Evolutionary conservation across 2,888 invertebrate genomes (phyloP).

Genomic region (Bhutanitis thaidina): DNA sequence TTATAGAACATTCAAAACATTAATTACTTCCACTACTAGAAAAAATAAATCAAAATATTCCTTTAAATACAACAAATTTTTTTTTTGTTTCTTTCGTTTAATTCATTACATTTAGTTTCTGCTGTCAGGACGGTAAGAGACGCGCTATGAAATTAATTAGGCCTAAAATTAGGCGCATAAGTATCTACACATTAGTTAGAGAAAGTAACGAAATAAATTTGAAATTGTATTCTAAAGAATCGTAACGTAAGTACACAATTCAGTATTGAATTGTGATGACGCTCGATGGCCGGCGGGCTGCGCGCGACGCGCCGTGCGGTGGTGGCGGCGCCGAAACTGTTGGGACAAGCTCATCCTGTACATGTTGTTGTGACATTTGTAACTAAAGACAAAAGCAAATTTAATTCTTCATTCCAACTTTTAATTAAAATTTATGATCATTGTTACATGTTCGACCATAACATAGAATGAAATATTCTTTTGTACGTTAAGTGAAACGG

Average conservation of each 20-base stretch:
- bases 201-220: not conserved
- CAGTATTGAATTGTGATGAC: not conserved
- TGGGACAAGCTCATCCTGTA: not conserved
- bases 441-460: too few species aligned
- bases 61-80: too few species aligned
- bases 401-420: too few species aligned
- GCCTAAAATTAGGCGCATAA: conserved; percentile 5
- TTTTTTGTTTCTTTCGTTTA: not conserved
- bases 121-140: conserved; percentile 6
- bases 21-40: not conserved
- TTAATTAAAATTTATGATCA: too few species aligned
- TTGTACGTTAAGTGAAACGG: too few species aligned
- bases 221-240: not conserved
- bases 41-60: not conserved
- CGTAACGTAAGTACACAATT: not conserved
- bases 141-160: conserved; percentile 5
- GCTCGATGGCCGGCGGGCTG: not conserved
- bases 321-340: not conserved
- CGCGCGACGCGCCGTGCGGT: not conserved
- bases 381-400: too few species aligned
- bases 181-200: too few species aligned
- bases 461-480: too few species aligned
- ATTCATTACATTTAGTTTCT: not conserved
- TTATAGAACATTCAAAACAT: not conserved
- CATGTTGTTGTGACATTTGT: not conserved